phyloP scores from a whole-genome alignment of 1,140 invertebrate species.

The Doryteuthis pealeii region DNA sequence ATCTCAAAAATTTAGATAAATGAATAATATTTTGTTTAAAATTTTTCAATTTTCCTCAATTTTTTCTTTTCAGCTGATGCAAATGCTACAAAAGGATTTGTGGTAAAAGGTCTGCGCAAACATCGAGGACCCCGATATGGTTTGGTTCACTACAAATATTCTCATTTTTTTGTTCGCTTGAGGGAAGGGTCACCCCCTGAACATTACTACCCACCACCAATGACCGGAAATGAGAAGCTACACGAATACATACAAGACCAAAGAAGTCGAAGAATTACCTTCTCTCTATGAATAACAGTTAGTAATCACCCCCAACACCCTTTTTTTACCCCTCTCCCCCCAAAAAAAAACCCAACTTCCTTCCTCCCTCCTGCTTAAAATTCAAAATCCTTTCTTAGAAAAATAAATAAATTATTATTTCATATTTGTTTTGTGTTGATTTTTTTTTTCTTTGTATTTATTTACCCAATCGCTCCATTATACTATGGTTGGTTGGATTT shows the following conservation, averaged over 20 bases:
- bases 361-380: too few relatives aligned
- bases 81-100: conserved; percentile 38
- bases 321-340: too few relatives aligned
- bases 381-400: too few relatives aligned
- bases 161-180: conserved; percentile 85
- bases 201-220: conserved; percentile 69
- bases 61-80: conserved; percentile 42
- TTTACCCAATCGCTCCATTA: too few relatives aligned
- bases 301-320: too few relatives aligned
- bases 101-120: conserved; percentile 79
- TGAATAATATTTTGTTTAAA: too few relatives aligned
- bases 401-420: too few relatives aligned
- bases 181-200: conserved; percentile 93
- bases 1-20: too few relatives aligned
- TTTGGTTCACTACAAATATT: conserved; percentile 75
- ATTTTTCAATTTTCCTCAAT: neutral
- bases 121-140: conserved; percentile 76
- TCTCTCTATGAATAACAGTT: conserved; percentile 32
- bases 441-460: too few relatives aligned
- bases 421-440: too few relatives aligned
- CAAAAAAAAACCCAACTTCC: too few relatives aligned
- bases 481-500: too few relatives aligned
- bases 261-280: conserved; percentile 32
- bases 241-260: conserved; percentile 41
- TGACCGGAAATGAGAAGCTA: conserved; percentile 59